Conservation (phyloP, 1,140 invertebrate species). For the Epicauta chinensis region DNA sequence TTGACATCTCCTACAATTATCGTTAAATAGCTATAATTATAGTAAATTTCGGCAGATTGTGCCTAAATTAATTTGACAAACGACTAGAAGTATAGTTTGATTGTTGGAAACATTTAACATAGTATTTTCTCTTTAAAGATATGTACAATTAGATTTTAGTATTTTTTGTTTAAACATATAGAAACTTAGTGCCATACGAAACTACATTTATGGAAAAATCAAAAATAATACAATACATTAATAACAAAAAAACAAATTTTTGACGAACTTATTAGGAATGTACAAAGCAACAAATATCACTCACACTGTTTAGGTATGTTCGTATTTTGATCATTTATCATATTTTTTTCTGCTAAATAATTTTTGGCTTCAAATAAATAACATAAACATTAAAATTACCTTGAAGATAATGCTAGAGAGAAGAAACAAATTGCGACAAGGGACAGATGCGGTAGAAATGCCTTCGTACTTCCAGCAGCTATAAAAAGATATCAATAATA, state of each 20-base stretch:
- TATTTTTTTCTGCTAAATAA: constrained; percentile 28
- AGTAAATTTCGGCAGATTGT: neutral
- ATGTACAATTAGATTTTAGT: constrained; percentile 8
- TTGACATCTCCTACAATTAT: neutral
- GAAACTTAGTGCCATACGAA: constrained; percentile 37
- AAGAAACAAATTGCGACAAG: constrained; percentile 21
- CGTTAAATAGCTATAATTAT: neutral
- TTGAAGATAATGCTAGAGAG: constrained; percentile 15
- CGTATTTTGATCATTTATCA: neutral
- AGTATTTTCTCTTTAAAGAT: constrained; percentile 3
- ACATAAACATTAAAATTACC: constrained; percentile 25
- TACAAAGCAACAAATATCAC: constrained; percentile 24
- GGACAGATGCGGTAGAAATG: constrained; percentile 19
- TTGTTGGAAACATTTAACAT: constrained; percentile 16
- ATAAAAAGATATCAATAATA: constrained; percentile 17
- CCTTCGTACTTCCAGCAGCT: constrained; percentile 26
- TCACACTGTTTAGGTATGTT: constrained; percentile 2
- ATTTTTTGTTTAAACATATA: constrained; percentile 1
- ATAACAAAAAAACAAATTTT: constrained; percentile 14
- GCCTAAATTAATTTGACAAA: neutral
- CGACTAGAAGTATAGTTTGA: constrained; percentile 11
- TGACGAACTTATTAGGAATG: constrained; percentile 24
- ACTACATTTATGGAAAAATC: constrained; percentile 24
- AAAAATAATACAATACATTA: neutral
- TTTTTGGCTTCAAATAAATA: constrained; percentile 4